phyloP scores from a whole-genome alignment of 2,888 invertebrate genomes.

The Embidobia sp. region DNA sequence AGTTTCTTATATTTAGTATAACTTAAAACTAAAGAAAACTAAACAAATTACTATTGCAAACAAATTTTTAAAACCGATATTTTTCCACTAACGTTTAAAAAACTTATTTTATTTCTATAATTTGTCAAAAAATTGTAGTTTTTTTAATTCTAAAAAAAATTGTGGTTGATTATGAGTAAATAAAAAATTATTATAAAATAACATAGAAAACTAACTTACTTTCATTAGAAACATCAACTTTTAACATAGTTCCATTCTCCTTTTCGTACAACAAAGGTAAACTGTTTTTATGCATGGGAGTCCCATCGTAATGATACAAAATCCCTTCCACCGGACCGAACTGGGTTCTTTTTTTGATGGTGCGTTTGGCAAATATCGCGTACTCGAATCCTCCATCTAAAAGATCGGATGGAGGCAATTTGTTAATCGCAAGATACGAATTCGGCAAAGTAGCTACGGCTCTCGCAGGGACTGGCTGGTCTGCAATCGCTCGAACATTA shows the following conservation, averaged over 20 bases:
- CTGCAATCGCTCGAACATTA: slow-evolving; percentile 83
- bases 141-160: too few species aligned
- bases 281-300: slow-evolving; percentile 70
- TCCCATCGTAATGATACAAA: slow-evolving; percentile 80
- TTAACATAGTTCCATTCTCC: slow-evolving; percentile 81
- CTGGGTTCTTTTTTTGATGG: slow-evolving; percentile 87
- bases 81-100: too few species aligned
- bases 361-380: slow-evolving; percentile 87
- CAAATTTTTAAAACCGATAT: too few species aligned
- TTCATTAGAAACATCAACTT: slow-evolving; percentile 86
- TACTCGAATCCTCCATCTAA: slow-evolving; percentile 75
- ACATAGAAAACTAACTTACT: slow-evolving; percentile 80
- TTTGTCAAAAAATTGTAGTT: too few species aligned
- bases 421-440: slow-evolving; percentile 84
- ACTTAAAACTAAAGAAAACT: too few species aligned
- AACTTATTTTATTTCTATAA: too few species aligned
- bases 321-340: slow-evolving; percentile 92
- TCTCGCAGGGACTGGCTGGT: slow-evolving; percentile 87
- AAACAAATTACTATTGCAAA: too few species aligned
- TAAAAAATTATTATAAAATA: not conserved
- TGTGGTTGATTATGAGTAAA: too few species aligned
- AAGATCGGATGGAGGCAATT: slow-evolving; percentile 75
- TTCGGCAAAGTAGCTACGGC: slow-evolving; percentile 91
- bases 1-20: too few species aligned
- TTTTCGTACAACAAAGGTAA: slow-evolving; percentile 83